Percentiles rank a stretch among this genome's conserved stretches.
These are phyloP conservation scores for Ciconia nigra DNA, from an alignment of 2,797 vertebrate genomes.

Conservation along the genomic window DNA sequence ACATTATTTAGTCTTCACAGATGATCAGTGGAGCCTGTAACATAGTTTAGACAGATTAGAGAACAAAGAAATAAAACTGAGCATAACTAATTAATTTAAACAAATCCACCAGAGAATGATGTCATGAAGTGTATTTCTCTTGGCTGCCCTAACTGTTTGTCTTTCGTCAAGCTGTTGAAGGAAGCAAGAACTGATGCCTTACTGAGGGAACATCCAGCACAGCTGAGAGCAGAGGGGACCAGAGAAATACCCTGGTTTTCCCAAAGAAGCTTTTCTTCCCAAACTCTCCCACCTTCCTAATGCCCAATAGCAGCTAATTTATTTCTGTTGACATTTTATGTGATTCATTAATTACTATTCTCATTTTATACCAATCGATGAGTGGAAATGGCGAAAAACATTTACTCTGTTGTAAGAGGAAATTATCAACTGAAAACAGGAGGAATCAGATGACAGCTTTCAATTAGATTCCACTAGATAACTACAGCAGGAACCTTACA, in stretches of 20 bases:
- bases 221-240: neutral
- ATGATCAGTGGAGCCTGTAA: constrained; percentile 36
- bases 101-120: constrained; percentile 25
- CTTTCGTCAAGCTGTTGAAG: constrained; percentile 21
- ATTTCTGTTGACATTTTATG: neutral
- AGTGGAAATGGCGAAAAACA: neutral
- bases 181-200: neutral
- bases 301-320: neutral
- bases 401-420: neutral
- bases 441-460: neutral
- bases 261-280: neutral
- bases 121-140: constrained; percentile 36
- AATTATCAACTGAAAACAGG: neutral
- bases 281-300: neutral
- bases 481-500: neutral
- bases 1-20: constrained; percentile 53
- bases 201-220: neutral
- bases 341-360: neutral
- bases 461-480: neutral
- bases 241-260: neutral
- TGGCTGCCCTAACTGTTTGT: neutral
- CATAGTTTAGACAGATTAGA: constrained; percentile 43
- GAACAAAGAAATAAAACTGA: constrained; percentile 53
- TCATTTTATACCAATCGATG: neutral
- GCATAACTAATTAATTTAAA: constrained; percentile 51